Percentiles rank a stretch among this genome's conserved stretches.
phyloP scores from a whole-genome alignment of 1,140 invertebrate genomes.

The Cotesia glomerata region DNA sequence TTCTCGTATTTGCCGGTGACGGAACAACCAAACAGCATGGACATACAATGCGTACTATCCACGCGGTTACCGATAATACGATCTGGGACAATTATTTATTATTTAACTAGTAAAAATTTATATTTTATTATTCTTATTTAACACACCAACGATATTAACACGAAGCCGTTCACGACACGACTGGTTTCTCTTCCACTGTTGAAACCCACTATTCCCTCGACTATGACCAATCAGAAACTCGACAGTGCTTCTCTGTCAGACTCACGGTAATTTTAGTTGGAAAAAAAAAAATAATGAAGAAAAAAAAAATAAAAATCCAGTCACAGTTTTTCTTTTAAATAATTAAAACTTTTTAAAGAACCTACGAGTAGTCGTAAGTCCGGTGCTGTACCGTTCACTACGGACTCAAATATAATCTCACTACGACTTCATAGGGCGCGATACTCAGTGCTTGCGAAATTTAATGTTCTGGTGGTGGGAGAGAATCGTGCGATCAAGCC shows the following conservation, averaged over 20 bases:
- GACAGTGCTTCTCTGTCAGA: not conserved
- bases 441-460: conserved; percentile 32
- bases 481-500: conserved; percentile 29
- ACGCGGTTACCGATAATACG: not conserved
- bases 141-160: not conserved
- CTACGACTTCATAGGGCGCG: conserved; percentile 27
- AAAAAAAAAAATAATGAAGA: no score
- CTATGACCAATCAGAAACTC: not conserved
- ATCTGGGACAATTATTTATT: not conserved
- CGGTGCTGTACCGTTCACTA: conserved; percentile 11
- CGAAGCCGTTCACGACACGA: conserved; percentile 12
- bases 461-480: conserved; percentile 25
- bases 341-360: not conserved
- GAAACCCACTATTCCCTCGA: conserved; percentile 6
- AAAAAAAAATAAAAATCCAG: no score
- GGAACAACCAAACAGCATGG: conserved; percentile 34
- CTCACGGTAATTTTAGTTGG: no score
- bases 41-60: conserved; percentile 25
- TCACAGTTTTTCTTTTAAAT: not conserved
- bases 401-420: conserved; percentile 9
- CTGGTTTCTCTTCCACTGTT: not conserved
- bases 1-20: conserved; percentile 39
- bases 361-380: not conserved
- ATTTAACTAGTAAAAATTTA: no score
- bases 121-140: no score